phyloP scores from a whole-genome alignment of 2,797 vertebrate species.

The Darevskia mixta region DNA sequence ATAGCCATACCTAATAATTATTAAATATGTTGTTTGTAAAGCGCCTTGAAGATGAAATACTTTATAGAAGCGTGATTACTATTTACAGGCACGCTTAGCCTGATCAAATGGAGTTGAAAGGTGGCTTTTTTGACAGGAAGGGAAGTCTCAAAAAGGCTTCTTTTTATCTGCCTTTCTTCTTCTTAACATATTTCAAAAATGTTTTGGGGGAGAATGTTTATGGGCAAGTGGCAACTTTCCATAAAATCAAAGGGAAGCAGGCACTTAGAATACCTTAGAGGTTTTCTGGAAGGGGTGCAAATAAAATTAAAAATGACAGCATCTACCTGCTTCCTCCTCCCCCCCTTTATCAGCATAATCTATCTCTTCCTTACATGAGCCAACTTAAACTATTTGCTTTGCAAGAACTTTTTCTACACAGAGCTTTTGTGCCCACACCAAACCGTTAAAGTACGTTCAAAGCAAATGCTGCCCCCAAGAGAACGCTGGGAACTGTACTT shows the following conservation, averaged over 20 bases:
- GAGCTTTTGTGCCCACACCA: too few species aligned
- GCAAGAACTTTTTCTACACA: too few species aligned
- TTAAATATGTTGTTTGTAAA: slow-evolving; percentile 31
- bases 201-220: background rate
- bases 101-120: slow-evolving; percentile 18
- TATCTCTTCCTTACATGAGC: too few species aligned
- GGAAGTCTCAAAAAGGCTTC: background rate
- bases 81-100: background rate
- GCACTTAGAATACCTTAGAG: background rate
- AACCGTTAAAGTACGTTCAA: too few species aligned
- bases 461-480: too few species aligned
- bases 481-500: too few species aligned
- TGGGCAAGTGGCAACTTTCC: background rate
- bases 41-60: slow-evolving; percentile 16
- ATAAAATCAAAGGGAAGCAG: slow-evolving; percentile 5
- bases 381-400: too few species aligned
- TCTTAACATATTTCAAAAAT: background rate
- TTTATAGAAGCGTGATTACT: slow-evolving; percentile 4
- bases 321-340: too few species aligned
- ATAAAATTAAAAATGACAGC: too few species aligned
- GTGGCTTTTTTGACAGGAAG: background rate
- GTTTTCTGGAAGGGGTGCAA: background rate
- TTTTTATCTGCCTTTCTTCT: slow-evolving; percentile 24
- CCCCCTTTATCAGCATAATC: too few species aligned
- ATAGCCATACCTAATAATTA: slow-evolving; percentile 28